phyloP scores from a whole-genome alignment of 2,113 vertebrate species.

The Calypte anna region DNA sequence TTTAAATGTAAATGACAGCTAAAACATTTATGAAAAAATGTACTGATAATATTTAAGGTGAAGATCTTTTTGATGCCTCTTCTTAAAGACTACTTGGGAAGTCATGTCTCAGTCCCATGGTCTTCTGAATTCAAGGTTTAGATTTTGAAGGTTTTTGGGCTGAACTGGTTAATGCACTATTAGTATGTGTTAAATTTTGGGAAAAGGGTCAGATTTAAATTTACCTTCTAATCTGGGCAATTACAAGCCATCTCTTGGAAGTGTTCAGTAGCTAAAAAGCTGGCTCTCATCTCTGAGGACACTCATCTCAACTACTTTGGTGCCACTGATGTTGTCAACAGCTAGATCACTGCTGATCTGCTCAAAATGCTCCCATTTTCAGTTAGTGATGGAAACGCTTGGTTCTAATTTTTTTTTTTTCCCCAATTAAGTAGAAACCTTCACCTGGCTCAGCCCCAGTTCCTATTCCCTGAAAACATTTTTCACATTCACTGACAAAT shows the following conservation, averaged over 20 bases:
- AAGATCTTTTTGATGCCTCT: neutral
- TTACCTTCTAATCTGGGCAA: neutral
- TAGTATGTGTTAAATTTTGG: neutral
- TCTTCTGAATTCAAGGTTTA: neutral
- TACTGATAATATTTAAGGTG: neutral
- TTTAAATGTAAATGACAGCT: neutral
- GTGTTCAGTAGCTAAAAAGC: neutral
- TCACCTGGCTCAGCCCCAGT: constrained; percentile 49
- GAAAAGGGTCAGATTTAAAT: neutral
- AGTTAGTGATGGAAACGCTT: constrained; percentile 31
- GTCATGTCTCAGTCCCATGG: neutral
- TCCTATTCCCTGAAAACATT: constrained; percentile 53
- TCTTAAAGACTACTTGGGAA: neutral
- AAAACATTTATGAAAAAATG: neutral
- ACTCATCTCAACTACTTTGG: neutral
- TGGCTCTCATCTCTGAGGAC: neutral
- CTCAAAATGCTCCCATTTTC: neutral
- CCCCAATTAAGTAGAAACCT: constrained; percentile 23
- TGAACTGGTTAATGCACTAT: neutral
- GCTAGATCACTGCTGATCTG: neutral
- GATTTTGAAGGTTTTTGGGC: neutral
- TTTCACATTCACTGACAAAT: constrained; percentile 38
- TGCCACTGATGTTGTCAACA: neutral
- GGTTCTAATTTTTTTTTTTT: neutral
- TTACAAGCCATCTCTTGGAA: neutral